These are phyloP conservation scores for Kryptolebias ocellatus DNA, from an alignment of 2,797 vertebrate species.

Conservation along the genomic window DNA sequence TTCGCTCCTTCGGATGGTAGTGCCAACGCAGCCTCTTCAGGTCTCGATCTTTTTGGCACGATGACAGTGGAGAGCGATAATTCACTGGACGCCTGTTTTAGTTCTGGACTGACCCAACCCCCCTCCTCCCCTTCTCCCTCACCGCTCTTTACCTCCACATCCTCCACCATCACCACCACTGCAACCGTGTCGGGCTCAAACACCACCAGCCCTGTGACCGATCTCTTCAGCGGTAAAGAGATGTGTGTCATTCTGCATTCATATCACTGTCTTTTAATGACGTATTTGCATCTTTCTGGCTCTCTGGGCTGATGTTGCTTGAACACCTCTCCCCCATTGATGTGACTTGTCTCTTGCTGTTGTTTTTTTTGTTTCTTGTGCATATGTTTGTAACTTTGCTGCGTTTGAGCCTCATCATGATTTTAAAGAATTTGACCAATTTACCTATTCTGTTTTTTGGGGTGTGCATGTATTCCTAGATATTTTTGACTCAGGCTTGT, in stretches of 20 bases:
- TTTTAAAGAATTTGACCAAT: conserved; percentile 18
- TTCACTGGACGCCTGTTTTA: conserved; percentile 74
- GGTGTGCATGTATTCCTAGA: conserved; percentile 89
- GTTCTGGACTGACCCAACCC: conserved; percentile 54
- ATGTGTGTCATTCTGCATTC: conserved; percentile 35
- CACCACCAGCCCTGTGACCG: conserved; percentile 82
- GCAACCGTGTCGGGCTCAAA: conserved; percentile 82
- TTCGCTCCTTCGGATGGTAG: conserved; percentile 90
- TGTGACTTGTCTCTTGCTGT: conserved; percentile 40
- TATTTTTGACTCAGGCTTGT: conserved; percentile 91
- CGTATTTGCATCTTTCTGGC: conserved; percentile 40
- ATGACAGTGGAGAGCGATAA: conserved; percentile 88
- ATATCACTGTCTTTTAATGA: conserved; percentile 11
- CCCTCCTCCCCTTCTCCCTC: conserved; percentile 64
- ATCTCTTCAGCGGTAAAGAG: conserved; percentile 96
- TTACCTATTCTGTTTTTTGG: conserved; percentile 65
- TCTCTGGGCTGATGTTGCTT: conserved; percentile 50
- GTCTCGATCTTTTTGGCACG: conserved; percentile 96
- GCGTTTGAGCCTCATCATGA: conserved; percentile 24
- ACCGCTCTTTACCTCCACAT: conserved; percentile 72
- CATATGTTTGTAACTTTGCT: conserved; percentile 30
- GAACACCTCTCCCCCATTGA: conserved; percentile 41
- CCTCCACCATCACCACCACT: conserved; percentile 82
- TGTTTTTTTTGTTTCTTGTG: conserved; percentile 20
- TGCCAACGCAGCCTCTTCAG: conserved; percentile 82